Evolutionary conservation across 2,113 vertebrate genomes (phyloP), one percentile per base, ranked within the genome.

Genomic region (Chamaea fasciata): DNA sequence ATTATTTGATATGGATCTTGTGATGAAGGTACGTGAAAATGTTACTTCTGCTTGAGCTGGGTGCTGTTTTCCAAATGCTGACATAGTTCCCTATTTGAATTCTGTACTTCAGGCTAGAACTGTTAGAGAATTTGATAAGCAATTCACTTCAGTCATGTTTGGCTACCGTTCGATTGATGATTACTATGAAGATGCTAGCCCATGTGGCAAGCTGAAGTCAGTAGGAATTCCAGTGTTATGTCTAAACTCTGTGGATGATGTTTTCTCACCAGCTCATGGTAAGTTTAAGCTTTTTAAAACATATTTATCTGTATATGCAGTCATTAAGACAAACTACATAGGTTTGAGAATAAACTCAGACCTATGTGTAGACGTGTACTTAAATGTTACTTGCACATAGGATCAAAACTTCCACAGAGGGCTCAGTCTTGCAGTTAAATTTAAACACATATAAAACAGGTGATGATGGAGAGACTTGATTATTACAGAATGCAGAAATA

Each of bases 81-180:
- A 95, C 52, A 26, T 24, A 70, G 64, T 93, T 88, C 55, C 82
- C 71, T 94, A 26, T 92, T 84, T 93, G 63, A 93, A 95, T 96
- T 97, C 79, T 96, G 22, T 81, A 71, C 92, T 94, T 56, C 96
- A 99, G 99, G 99, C 99, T 70, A 99, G 98, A 97, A 99, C 99
- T 91, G 98, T 99, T 92, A 98, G 99, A 93, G 99, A 99, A 96
- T 99, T 99, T 96, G 99, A 99, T 69, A 99, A 98, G 92, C 98
- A 98, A 91, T 99, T 99, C 97, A 99, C 99, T 44, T 99, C 99
- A 35, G 98, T 99, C 88, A 99, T 99, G 99, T 99, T 99, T 83
- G 99, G 99, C 87, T 99, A 99, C 97, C 98, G 87, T 30, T 98
- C 99, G 65, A 98, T 99, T 49, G 98, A 99, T n/a, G 99, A 99